Percentiles rank a stretch among this genome's conserved stretches.
These are phyloP conservation scores for Antheraea mylitta DNA, from an alignment of 1,140 invertebrate species.

Conservation along the genomic window DNA sequence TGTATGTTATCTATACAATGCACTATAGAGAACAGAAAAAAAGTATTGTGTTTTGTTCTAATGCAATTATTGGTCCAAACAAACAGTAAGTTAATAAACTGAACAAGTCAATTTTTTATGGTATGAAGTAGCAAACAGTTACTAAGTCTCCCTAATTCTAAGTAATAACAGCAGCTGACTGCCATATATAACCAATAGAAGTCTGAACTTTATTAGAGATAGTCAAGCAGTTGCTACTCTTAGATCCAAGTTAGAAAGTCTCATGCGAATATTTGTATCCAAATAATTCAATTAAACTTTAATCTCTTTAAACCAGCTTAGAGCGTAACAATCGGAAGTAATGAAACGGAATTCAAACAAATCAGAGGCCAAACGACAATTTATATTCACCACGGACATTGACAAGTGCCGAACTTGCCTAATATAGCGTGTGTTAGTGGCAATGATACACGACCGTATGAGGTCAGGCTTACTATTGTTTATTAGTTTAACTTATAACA, in stretches of 20 bases:
- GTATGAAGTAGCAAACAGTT: too few relatives aligned
- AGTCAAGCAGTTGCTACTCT: too few relatives aligned
- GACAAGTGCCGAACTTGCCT: conserved; percentile 4
- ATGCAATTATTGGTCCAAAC: too few relatives aligned
- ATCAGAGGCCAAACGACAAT: conserved; percentile 3
- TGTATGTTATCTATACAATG: too few relatives aligned
- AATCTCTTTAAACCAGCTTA: not conserved
- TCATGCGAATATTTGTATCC: not conserved
- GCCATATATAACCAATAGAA: too few relatives aligned
- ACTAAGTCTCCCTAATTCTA: too few relatives aligned
- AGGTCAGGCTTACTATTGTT: conserved; percentile 5
- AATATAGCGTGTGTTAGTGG: conserved; percentile 10
- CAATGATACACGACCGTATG: conserved; percentile 4
- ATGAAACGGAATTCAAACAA: conserved; percentile 5
- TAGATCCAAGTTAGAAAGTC: not conserved
- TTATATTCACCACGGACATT: conserved; percentile 3
- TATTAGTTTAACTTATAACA: not conserved
- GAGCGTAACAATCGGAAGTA: conserved; percentile 2
- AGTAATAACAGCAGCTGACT: too few relatives aligned
- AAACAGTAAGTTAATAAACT: too few relatives aligned
- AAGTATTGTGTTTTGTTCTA: too few relatives aligned
- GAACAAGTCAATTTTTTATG: too few relatives aligned
- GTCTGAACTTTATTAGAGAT: too few relatives aligned
- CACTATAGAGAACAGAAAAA: too few relatives aligned
- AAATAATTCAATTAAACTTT: not conserved